phyloP scores from a whole-genome alignment of 2,888 invertebrate genomes.

The Actias luna region DNA sequence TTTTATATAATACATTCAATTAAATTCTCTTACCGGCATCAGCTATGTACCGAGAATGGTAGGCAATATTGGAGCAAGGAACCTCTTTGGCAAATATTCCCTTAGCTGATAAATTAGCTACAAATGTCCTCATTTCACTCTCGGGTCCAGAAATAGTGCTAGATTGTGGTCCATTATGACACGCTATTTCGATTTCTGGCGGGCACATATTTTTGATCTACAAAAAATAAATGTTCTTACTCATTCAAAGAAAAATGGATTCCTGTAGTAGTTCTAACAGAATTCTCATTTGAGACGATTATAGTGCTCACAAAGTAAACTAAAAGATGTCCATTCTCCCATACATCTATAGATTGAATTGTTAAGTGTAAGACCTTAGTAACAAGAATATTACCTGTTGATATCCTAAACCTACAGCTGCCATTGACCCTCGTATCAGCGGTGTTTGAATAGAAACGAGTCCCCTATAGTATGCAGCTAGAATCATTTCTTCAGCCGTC shows the following conservation, averaged over 20 bases:
- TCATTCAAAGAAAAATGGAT: background rate
- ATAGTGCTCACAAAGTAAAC: no score
- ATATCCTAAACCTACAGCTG: conserved; percentile 87
- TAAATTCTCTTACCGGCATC: conserved; percentile 62
- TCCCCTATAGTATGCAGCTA: conserved; percentile 90
- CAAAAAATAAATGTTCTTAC: background rate
- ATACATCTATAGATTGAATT: background rate
- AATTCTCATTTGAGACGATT: background rate
- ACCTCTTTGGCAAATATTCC: conserved; percentile 40
- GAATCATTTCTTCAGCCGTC: conserved; percentile 89
- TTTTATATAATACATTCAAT: background rate
- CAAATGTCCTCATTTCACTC: conserved; percentile 77
- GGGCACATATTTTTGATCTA: conserved; percentile 55
- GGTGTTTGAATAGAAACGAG: conserved; percentile 83
- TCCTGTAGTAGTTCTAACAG: background rate
- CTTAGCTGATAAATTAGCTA: conserved; percentile 51
- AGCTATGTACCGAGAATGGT: conserved; percentile 91
- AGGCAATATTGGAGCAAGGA: conserved; percentile 88
- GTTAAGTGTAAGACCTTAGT: background rate
- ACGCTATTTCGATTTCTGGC: conserved; percentile 84
- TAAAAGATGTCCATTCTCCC: background rate
- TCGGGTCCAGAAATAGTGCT: conserved; percentile 87
- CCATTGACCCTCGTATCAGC: conserved; percentile 89
- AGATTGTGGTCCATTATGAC: conserved; percentile 87
- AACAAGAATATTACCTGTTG: conserved; percentile 52